phyloP scores from a whole-genome alignment of 1,140 invertebrate genomes.

The Pararge aegeria region DNA sequence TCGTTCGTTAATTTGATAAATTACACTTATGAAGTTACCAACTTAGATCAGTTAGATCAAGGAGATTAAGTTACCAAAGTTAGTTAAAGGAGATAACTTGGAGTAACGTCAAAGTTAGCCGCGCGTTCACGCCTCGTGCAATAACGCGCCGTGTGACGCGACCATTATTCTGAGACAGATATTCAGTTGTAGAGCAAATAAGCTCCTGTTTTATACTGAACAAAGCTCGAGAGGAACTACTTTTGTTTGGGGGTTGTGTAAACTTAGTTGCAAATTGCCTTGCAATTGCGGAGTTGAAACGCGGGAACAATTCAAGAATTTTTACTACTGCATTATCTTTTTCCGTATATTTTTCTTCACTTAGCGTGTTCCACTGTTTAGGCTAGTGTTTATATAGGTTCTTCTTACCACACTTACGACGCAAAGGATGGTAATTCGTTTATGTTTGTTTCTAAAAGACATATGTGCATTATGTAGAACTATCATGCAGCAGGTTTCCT shows the following conservation, averaged over 20 bases:
- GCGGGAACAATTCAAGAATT: not conserved
- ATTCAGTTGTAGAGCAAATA: slow-evolving; percentile 5
- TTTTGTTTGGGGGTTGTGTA: slow-evolving; percentile 1
- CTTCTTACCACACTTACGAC: too few relatives aligned
- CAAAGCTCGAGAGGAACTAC: not conserved
- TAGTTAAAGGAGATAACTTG: too few relatives aligned
- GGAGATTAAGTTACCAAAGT: too few relatives aligned
- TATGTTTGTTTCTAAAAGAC: too few relatives aligned
- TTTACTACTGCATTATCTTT: not conserved
- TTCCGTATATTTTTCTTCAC: not conserved
- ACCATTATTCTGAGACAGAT: not conserved
- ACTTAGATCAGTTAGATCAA: too few relatives aligned
- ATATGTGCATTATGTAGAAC: too few relatives aligned
- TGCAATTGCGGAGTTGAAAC: not conserved
- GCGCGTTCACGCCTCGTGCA: not conserved
- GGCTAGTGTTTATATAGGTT: too few relatives aligned
- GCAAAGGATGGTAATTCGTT: too few relatives aligned
- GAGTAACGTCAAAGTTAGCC: not conserved
- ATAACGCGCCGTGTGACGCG: not conserved
- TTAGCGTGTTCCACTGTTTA: not conserved
- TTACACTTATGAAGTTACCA: too few relatives aligned
- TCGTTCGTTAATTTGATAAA: too few relatives aligned
- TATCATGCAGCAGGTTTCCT: too few relatives aligned
- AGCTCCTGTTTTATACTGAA: not conserved
- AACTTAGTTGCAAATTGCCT: slow-evolving; percentile 5